Evolutionary conservation across 2,113 vertebrate genomes (phyloP).

Genomic region (Triplophysa siluroides): DNA sequence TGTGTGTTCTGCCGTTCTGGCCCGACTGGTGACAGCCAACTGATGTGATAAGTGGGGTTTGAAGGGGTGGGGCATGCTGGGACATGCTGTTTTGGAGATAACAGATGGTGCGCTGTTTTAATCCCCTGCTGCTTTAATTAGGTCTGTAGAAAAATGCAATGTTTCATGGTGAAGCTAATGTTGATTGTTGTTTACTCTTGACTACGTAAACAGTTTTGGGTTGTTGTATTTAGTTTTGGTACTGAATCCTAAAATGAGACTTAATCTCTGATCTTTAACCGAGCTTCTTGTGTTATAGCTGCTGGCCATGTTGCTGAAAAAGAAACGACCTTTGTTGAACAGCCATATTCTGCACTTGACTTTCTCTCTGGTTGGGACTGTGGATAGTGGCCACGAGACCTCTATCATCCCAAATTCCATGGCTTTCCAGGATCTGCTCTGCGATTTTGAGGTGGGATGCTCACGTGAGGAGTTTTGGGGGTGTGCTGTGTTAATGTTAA

Average conservation of each 20-base stretch:
- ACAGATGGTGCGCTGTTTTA: conserved; percentile 27
- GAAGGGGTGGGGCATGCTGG: conserved; percentile 5
- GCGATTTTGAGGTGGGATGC: conserved; percentile 90
- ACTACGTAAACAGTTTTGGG: no score
- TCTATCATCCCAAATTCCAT: conserved; percentile 98
- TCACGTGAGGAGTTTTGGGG: not conserved
- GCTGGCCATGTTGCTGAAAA: conserved; percentile 96
- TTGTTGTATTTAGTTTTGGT: no score
- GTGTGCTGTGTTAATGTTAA: no score
- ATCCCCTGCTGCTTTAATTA: conserved; percentile 2
- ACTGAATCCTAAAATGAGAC: not conserved
- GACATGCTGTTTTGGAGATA: conserved; percentile 4
- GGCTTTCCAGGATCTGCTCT: conserved; percentile 97
- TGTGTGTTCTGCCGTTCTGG: not conserved
- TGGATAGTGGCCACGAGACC: conserved; percentile 96
- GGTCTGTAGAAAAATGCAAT: conserved; percentile 16
- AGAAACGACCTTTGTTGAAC: conserved; percentile 93
- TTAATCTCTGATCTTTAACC: not conserved
- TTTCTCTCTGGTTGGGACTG: conserved; percentile 96
- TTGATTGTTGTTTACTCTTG: not conserved
- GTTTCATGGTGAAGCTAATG: not conserved
- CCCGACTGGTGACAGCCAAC: not conserved
- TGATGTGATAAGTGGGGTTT: conserved; percentile 20
- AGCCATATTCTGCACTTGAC: conserved; percentile 98
- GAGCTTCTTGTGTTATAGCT: conserved; percentile 70